These are phyloP conservation scores for Ectropis crepuscularia DNA, from an alignment of 2,888 invertebrate species.

Conservation along the genomic window DNA sequence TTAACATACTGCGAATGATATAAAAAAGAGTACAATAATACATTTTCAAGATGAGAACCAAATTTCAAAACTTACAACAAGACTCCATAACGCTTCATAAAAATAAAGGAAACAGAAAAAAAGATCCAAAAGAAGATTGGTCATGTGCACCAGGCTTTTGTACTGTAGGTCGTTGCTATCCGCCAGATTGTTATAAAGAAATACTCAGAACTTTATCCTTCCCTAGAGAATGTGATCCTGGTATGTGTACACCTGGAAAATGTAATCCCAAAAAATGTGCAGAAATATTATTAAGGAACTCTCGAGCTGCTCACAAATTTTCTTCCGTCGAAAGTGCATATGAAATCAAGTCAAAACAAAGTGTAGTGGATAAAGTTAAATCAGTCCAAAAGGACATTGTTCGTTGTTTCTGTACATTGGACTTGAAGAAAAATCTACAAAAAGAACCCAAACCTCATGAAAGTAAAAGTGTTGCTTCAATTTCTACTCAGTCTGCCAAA, in stretches of 20 bases:
- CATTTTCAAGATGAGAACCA: no score
- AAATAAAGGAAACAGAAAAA: no score
- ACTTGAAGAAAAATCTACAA: conserved; percentile 5
- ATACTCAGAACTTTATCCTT: conserved; percentile 26
- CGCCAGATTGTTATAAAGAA: no score
- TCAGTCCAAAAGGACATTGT: conserved; percentile 7
- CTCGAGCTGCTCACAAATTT: background rate
- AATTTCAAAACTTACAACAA: no score
- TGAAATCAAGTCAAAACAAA: background rate
- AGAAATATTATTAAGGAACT: conserved; percentile 22
- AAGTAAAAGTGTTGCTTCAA: no score
- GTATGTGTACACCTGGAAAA: conserved; percentile 22
- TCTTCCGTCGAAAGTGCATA: background rate
- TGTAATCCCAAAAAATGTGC: conserved; percentile 19
- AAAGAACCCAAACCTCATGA: no score
- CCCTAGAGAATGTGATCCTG: conserved; percentile 33
- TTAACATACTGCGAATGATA: no score
- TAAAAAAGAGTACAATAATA: no score
- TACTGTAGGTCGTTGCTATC: no score
- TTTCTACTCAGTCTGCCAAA: background rate
- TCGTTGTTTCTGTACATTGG: conserved; percentile 10
- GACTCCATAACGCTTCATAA: no score
- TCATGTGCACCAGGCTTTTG: no score
- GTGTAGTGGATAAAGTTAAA: background rate
- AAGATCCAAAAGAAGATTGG: no score